Evolutionary conservation across 2,113 vertebrate genomes (phyloP), one percentile per base, ranked within the genome.

Genomic region (Chaenocephalus aceratus): DNA sequence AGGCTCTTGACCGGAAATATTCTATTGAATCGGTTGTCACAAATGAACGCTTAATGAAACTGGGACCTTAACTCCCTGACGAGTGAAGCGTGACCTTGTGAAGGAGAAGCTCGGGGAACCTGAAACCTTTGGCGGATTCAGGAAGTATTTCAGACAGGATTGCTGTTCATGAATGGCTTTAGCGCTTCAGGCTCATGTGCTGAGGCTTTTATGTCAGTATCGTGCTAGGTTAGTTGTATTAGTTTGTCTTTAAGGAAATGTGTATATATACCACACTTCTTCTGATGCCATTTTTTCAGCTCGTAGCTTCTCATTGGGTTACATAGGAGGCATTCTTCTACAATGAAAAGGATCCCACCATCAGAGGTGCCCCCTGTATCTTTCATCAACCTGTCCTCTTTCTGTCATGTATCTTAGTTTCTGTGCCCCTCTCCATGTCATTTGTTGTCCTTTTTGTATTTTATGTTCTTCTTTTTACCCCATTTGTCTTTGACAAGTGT

Each of bases 41-140:
- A 91, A 88, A 80, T 80, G 71, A 75, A 68, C 63, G 11, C 65
- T 79, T 83, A 89, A 91, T 89, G 87, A 92, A 85, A 86, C 84
- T 85, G 82, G 91, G 89, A 89, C 86, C 72, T 60, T 15, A 88
- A 86, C 44, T 85, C 89, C 82, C 88, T 45, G 61, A 91, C 30
- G 82, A 80, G 70, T 16, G 60, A 56, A 51, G 30, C 58, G 48
- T 85, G 89, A 91, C 90, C 72, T 83, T 83, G 70, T 85, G 76
- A 79, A 88, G 74, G 83, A 89, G 86, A 92, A 72, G 46, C 76
- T 80, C 65, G 15, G 66, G 78, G 45, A 85, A 68, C 53, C 59
- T 59, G 69, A 80, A 78, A 66, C 52, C 64, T 62, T 72, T 3
- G 9, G 65, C 78, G 80, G 63, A 76, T 75, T 72, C 30, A 44